Evolutionary conservation across 1,140 invertebrate species (phyloP), one percentile per base, ranked within the genome.

Genomic region (Drosophila nigrodunni): DNA sequence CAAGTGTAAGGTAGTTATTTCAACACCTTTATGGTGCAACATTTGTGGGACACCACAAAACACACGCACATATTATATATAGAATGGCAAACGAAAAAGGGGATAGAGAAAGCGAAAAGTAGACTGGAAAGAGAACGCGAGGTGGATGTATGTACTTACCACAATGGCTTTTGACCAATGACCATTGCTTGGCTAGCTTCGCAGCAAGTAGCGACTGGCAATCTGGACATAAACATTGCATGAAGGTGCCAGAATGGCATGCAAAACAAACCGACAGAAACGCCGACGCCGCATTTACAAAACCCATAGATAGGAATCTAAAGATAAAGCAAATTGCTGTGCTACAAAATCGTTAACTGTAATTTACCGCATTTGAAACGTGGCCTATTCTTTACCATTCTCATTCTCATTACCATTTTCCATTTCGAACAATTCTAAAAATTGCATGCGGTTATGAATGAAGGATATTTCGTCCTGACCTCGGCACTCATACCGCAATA

Each of bases 301-400:
- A 78, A 70, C 46, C 85, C 77, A 77, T 67, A 81, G 85, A 89
- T 89, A 90, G 75, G 85, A 78, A 90, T 89, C 86, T 90, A 57
- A 35, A 81, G 85, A 89, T 89, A 89, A 89, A 65, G 86, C 78
- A 89, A 89, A 89, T 89, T 89, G 85, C 85, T 85, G 80, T 81
- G 85, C 86, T 89, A 89, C 86, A 89, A 89, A 89, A 89, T 89
- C 80, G 85, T 89, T 89, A 89, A 85, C 80, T 85, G 85, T 89
- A 89, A 89, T 89, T 89, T 89, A 89, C 80, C 80, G 85, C 78
- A 89, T 89, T 89, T 69, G 68, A 73, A 87, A 87, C 67, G 85
- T 68, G 69, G 65, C 74, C 66, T 64, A 75, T 64, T 75, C 54
- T 75, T 71, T 57, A 43, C 49, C 39, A 60, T 73, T 86, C 47